Base-by-base conservation (phyloP, 2,113 vertebrate genomes). In the Reinhardtius hippoglossoides region DNA sequence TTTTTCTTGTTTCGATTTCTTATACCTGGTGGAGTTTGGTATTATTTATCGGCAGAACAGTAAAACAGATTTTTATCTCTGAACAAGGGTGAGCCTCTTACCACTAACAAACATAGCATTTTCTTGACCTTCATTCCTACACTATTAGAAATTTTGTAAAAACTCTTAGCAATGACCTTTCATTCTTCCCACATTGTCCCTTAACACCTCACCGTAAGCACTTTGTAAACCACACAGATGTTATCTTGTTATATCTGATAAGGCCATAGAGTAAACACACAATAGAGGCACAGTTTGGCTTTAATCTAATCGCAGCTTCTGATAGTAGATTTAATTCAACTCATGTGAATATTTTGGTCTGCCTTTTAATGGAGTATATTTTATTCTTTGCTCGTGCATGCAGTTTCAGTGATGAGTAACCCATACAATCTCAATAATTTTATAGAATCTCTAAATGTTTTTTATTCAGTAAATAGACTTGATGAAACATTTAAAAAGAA, bases 191-290 rank as follows among this genome's bases (percentile, higher is more conserved):
- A 57, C 40, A 65, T 0, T 63, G 60, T 40, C 40, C 52, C 15
- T 26, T 62, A 26, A 60, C 40, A 55, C 6, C 0, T 60, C 16
- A 42, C 27, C 56, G 63, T 69, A 52, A 61, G 35, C 37, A 3
- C 35, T 83, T 63, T 68, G 27, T 61, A 76, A 80, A 63, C 21
- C 72, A 65, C 62, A 68, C 35, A 50, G 35, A 66, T 72, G 12
- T 74, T 81, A 46, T 83, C 31, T 69, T 58, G 13, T 55, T 76
- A n/a, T 21, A 83, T 58, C 73, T 81, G 74, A 84, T 79, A 72
- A 69, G 37, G 52, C 16, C 21, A 35, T 15, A 26, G 48, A 44
- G 42, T 70, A 55, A 76, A 77, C 62, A 31, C 57, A 76, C 71
- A 68, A 14, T 57, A 48, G 15, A 75, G 50, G 27, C 48, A 44